Percentiles rank a stretch among this genome's conserved stretches.
Evolutionary conservation across 2,888 invertebrate species (phyloP).

Genomic region (Priocnemis perturbator): DNA sequence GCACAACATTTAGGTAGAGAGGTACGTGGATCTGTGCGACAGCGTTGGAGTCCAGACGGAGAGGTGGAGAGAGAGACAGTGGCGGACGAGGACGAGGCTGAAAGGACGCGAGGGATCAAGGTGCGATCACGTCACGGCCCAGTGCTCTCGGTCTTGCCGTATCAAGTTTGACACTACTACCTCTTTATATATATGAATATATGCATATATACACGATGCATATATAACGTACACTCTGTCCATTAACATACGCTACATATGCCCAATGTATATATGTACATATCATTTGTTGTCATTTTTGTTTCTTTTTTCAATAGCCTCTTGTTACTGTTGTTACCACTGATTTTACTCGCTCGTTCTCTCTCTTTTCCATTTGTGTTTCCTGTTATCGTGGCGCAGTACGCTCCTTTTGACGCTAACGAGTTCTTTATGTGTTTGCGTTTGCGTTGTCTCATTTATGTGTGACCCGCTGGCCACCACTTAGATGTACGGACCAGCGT

Average conservation of each 20-base stretch:
- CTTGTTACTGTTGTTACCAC: constrained; percentile 19
- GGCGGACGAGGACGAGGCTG: constrained; percentile 60
- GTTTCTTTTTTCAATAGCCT: constrained; percentile 15
- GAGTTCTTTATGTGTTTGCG: background rate
- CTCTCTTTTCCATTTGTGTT: constrained; percentile 8
- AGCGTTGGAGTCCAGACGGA: constrained; percentile 59
- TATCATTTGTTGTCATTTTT: constrained; percentile 28
- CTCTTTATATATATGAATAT: constrained; percentile 15
- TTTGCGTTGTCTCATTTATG: background rate
- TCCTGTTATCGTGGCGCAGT: too few species aligned
- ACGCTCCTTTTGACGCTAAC: too few species aligned
- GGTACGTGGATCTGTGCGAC: constrained; percentile 57
- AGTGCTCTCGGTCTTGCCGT: constrained; percentile 62
- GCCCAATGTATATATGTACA: constrained; percentile 21
- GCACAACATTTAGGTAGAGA: constrained; percentile 69
- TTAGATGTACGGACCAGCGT: too few species aligned
- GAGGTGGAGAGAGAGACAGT: constrained; percentile 63
- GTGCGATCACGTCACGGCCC: constrained; percentile 67
- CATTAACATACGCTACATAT: constrained; percentile 4
- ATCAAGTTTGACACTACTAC: constrained; percentile 43
- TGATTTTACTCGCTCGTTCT: constrained; percentile 24
- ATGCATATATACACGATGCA: constrained; percentile 18
- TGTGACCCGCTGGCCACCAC: background rate
- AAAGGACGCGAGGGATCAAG: constrained; percentile 70
- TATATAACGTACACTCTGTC: constrained; percentile 12